A percentile compares a stretch with the other conserved stretches of the same genome.
Conservation (phyloP, 2,797 vertebrate genomes). For the Aldrovandia affinis region DNA sequence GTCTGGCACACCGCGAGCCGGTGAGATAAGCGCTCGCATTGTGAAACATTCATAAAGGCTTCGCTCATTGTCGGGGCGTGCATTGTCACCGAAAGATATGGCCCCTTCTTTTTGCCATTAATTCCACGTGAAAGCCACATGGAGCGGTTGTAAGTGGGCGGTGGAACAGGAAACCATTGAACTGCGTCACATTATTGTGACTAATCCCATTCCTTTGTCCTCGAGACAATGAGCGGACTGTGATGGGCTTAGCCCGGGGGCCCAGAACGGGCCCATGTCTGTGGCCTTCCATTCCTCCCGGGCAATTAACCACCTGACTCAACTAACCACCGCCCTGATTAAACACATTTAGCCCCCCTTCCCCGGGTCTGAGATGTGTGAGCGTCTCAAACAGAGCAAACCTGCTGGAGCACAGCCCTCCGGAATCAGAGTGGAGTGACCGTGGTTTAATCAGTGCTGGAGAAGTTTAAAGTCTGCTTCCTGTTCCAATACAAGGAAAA, state of each 20-base stretch:
- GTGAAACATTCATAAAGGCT: neutral
- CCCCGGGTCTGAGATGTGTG: neutral
- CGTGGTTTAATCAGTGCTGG: neutral
- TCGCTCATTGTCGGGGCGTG: neutral
- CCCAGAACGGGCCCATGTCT: neutral
- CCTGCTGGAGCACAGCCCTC: neutral
- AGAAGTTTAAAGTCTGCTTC: neutral
- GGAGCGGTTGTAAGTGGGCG: neutral
- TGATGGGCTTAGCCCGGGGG: neutral
- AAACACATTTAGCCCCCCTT: neutral
- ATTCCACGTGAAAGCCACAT: neutral
- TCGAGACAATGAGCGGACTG: neutral
- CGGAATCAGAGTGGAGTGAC: neutral
- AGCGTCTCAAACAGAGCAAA: neutral
- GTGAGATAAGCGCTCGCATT: constrained; percentile 3
- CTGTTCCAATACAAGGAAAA: neutral
- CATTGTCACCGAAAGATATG: constrained; percentile 5
- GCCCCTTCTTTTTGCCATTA: neutral
- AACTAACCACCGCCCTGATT: neutral
- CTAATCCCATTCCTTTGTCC: constrained; percentile 21
- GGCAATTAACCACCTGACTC: constrained; percentile 8
- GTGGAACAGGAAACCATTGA: constrained; percentile 1
- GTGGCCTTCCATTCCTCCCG: neutral
- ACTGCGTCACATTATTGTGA: neutral
- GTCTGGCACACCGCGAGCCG: neutral